Percentiles rank a stretch among this genome's conserved stretches.
These are phyloP conservation scores for Ictalurus furcatus DNA, from an alignment of 2,113 vertebrate genomes.

Conservation along the genomic window DNA sequence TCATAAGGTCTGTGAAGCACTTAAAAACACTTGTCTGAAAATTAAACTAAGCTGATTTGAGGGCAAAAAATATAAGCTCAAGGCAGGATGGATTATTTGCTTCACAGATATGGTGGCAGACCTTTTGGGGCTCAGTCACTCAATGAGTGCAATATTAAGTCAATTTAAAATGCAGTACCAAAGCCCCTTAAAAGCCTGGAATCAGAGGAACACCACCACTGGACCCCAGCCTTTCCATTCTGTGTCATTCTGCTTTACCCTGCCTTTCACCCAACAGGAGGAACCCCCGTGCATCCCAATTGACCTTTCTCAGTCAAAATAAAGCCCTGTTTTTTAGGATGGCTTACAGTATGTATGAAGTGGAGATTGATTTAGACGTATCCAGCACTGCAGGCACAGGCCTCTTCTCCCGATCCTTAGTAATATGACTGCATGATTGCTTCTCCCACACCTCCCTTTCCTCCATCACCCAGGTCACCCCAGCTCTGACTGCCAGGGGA, in stretches of 20 bases:
- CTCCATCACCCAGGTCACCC: constrained; percentile 60
- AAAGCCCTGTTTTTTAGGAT: constrained; percentile 69
- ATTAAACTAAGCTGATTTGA: constrained; percentile 9
- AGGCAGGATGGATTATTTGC: constrained; percentile 62
- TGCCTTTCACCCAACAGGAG: constrained; percentile 76
- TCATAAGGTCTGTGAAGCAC: constrained; percentile 72
- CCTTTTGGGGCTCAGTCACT: constrained; percentile 65
- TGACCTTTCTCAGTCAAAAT: constrained; percentile 65
- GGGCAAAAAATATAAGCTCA: constrained; percentile 28
- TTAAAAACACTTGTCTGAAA: constrained; percentile 57
- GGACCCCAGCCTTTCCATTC: constrained; percentile 66
- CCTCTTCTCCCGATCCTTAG: constrained; percentile 70
- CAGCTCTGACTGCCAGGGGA: constrained; percentile 71
- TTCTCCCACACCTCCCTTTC: constrained; percentile 63
- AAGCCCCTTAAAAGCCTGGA: constrained; percentile 71
- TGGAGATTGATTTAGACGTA: constrained; percentile 71
- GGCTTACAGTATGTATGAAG: constrained; percentile 67
- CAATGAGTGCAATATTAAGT: constrained; percentile 51
- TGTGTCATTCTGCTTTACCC: constrained; percentile 69
- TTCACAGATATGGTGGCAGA: constrained; percentile 73
- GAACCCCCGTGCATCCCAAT: constrained; percentile 67
- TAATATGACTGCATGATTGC: constrained; percentile 70
- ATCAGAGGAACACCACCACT: constrained; percentile 64
- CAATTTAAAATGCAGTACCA: constrained; percentile 53
- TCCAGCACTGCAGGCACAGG: constrained; percentile 73